Base-by-base conservation (phyloP, 2,888 invertebrate genomes). In the Diabrotica balteata region DNA sequence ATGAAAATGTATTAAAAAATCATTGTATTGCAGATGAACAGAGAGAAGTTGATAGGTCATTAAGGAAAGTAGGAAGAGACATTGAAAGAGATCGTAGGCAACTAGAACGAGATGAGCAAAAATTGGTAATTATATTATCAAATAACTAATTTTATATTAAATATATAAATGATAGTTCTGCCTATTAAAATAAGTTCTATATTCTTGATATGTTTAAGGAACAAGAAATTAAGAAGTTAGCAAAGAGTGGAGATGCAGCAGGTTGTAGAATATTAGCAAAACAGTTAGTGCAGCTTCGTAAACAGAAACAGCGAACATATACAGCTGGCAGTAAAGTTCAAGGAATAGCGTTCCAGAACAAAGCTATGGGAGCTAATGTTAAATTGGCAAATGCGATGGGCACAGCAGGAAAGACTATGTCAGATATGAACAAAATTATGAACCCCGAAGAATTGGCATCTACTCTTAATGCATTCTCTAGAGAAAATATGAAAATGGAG, bases 331-430 rank as follows among this genome's bases (percentile, higher is more conserved):
- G 95, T 75, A 94, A 94, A 86, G 90, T 91, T 67, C 84, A 86
- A 71, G 86, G 90, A n/a, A 90, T 97, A 54, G 91, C 93, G 72
- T 89, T 91, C 62, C 94, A 95, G 77, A 93, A 95, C 77, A 96
- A 95, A 85, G 88, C 93, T 17, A 96, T 97, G 93, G 92, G 93
- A 17, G 94, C 96, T 0, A 96, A 95, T 83, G 88, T 92, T 72
- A 94, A 94, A 46, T 87, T 97, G 80, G 93, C 95, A 0, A 90
- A 90, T 68, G 95, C 95, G 0, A 95, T 97, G 94, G 91, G 91
- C 8, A 91, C 93, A 0, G 94, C 96, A 0, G 91, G 95, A 0
- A 92, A 94, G 85, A 93, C 96, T 0, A 96, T 97, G 96, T 89
- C 89, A 8, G 88, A 88, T 74, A 95, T 96, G 90, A 96, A 97